These are phyloP conservation scores for Plemyria rubiginata DNA, from an alignment of 2,888 invertebrate species.

Conservation along the genomic window DNA sequence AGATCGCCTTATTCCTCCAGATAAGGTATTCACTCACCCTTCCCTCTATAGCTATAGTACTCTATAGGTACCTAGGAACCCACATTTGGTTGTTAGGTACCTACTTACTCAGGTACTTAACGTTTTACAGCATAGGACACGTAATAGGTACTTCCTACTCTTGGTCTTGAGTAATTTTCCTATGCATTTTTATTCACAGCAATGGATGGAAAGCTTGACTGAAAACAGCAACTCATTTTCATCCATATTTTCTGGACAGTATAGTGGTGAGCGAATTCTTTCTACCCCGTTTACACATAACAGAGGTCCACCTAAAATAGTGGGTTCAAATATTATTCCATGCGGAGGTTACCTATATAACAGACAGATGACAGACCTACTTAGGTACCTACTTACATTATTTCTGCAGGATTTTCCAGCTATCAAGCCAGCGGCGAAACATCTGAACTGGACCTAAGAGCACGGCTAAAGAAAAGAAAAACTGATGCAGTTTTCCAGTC, in stretches of 20 bases:
- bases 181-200: conserved; percentile 51
- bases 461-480: conserved; percentile 41
- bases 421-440: conserved; percentile 51
- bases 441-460: conserved; percentile 33
- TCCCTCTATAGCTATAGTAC: too few relatives aligned
- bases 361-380: too few relatives aligned
- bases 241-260: conserved; percentile 51
- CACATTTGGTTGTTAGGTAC: conserved; percentile 3
- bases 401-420: conserved; percentile 49
- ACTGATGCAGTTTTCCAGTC: conserved; percentile 30
- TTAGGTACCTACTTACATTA: too few relatives aligned
- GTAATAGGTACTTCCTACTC: too few relatives aligned
- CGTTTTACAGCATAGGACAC: too few relatives aligned
- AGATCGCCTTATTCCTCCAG: conserved; percentile 66
- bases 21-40: conserved; percentile 52
- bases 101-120: too few relatives aligned
- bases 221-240: conserved; percentile 64
- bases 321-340: too few relatives aligned
- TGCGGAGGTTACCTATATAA: background rate
- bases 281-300: too few relatives aligned
- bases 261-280: conserved; percentile 33
- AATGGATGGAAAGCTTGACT: conserved; percentile 69
- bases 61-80: conserved; percentile 4
- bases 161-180: too few relatives aligned
- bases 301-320: too few relatives aligned